Evolutionary conservation across 2,797 vertebrate genomes (phyloP).

Genomic region (Orestias chungarensis): DNA sequence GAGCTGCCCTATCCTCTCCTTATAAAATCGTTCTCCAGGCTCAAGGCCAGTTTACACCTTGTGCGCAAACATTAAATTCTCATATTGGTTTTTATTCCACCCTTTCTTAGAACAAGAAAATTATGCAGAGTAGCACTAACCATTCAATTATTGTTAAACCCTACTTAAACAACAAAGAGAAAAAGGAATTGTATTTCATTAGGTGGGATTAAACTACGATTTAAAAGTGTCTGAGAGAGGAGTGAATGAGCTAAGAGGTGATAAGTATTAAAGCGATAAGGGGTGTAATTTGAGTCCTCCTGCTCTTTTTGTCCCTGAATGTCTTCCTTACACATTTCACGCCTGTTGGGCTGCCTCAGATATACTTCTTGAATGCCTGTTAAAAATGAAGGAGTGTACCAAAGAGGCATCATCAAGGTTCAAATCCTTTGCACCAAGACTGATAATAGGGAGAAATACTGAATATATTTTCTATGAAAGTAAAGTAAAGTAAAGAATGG

Average conservation of each 20-base stretch:
- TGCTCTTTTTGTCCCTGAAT: constrained; percentile 59
- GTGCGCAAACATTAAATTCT: constrained; percentile 58
- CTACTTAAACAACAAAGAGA: constrained; percentile 61
- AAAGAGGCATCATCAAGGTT: constrained; percentile 41
- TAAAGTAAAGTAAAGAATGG: neutral
- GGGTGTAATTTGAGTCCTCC: constrained; percentile 68
- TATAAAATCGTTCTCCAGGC: constrained; percentile 59
- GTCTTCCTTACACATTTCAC: constrained; percentile 72
- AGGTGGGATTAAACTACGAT: constrained; percentile 70
- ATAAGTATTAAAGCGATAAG: constrained; percentile 57
- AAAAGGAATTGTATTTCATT: constrained; percentile 73
- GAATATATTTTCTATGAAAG: neutral
- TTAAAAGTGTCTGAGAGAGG: constrained; percentile 61
- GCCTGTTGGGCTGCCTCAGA: constrained; percentile 64
- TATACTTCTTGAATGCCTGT: constrained; percentile 66
- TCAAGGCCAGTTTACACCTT: constrained; percentile 67
- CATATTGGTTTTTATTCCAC: constrained; percentile 27
- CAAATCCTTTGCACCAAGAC: constrained; percentile 21
- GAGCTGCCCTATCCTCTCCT: constrained; percentile 35
- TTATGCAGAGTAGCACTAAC: constrained; percentile 60
- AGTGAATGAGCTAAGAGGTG: constrained; percentile 47
- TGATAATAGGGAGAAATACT: constrained; percentile 6
- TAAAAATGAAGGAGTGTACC: constrained; percentile 63
- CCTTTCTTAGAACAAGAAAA: constrained; percentile 50
- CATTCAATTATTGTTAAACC: constrained; percentile 74